These are phyloP conservation scores for Galerucella calmariensis DNA, from an alignment of 2,888 invertebrate species.

Conservation along the genomic window DNA sequence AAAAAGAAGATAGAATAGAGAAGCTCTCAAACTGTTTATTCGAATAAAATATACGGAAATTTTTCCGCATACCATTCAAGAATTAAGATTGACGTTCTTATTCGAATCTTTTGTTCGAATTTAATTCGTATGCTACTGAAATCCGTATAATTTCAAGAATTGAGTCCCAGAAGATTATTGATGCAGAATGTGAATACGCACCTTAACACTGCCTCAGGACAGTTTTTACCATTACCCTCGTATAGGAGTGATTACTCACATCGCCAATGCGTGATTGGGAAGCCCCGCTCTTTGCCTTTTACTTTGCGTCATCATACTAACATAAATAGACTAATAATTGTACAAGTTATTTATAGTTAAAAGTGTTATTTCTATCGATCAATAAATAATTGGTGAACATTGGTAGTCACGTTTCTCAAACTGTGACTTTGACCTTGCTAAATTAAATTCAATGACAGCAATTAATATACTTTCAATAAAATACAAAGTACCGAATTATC, in stretches of 20 bases:
- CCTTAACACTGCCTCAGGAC: too few species aligned
- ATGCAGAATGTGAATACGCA: too few species aligned
- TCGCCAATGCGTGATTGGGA: neutral
- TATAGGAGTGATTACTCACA: neutral
- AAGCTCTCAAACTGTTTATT: too few species aligned
- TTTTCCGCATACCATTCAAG: too few species aligned
- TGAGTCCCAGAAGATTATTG: too few species aligned
- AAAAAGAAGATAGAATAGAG: too few species aligned
- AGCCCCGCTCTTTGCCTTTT: constrained; percentile 6
- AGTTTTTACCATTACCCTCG: neutral
- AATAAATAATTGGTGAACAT: constrained; percentile 20
- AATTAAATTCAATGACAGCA: constrained; percentile 24
- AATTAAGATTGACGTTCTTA: too few species aligned
- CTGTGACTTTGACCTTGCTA: constrained; percentile 27
- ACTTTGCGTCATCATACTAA: constrained; percentile 4
- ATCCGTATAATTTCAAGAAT: too few species aligned
- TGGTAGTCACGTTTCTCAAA: constrained; percentile 25
- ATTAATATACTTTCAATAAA: constrained; percentile 20
- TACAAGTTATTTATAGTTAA: constrained; percentile 22
- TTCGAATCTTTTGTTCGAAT: too few species aligned
- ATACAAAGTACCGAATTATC: constrained; percentile 6
- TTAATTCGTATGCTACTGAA: too few species aligned
- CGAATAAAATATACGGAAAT: too few species aligned
- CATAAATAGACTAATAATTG: constrained; percentile 23
- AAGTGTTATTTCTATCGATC: constrained; percentile 26